Evolutionary conservation across 2,888 invertebrate species (phyloP).

Genomic region (Lepidonotus clava): DNA sequence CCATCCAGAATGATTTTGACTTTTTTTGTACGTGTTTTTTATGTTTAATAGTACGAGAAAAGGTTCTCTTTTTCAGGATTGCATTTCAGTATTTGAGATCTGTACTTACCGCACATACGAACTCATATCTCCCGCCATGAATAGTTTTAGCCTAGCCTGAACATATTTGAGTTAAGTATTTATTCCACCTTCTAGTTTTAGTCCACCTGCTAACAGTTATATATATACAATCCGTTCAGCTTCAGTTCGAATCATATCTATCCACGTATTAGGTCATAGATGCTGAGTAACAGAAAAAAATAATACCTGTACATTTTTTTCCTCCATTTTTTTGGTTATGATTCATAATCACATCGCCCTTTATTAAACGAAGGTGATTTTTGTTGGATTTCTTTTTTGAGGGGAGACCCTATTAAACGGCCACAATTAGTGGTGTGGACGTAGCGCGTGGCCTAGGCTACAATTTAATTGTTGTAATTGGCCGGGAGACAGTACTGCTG

Average conservation of each 20-base stretch:
- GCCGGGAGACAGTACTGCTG: background rate
- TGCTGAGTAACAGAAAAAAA: background rate
- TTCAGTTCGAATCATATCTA: background rate
- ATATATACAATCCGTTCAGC: background rate
- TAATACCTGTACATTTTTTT: background rate
- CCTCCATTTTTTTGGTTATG: too few relatives aligned
- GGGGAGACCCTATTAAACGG: background rate
- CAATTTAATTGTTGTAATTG: slow-evolving; percentile 29
- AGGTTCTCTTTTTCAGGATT: background rate
- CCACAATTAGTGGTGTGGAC: background rate
- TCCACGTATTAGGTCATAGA: too few relatives aligned
- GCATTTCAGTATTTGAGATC: slow-evolving; percentile 40
- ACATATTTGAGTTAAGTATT: slow-evolving; percentile 42
- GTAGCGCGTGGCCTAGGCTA: slow-evolving; percentile 32
- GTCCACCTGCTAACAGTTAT: background rate
- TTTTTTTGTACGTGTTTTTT: background rate
- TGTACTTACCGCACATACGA: slow-evolving; percentile 35
- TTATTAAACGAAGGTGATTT: background rate
- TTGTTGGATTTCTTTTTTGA: slow-evolving; percentile 39
- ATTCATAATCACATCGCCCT: background rate
- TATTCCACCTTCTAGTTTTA: slow-evolving; percentile 5
- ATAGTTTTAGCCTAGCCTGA: background rate
- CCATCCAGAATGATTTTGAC: slow-evolving; percentile 36
- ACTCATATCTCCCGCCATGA: slow-evolving; percentile 14
- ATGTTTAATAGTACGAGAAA: background rate